Base-by-base conservation (phyloP, 1,140 invertebrate genomes). In the Heliothis subflexa region DNA sequence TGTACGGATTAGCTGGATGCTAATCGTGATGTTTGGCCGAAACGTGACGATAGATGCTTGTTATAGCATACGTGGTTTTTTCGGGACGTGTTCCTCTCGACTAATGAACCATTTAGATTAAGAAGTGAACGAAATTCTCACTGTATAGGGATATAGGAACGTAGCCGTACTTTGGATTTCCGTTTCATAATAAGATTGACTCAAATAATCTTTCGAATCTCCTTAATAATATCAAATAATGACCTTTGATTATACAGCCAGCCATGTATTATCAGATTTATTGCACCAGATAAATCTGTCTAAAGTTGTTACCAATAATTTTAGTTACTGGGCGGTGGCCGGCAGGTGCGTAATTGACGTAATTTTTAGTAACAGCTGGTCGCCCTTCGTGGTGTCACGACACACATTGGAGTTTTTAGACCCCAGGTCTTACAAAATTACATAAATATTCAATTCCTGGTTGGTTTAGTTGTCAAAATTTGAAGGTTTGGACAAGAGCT, bases 331-430 rank as follows among this genome's bases (percentile, higher is more conserved):
- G 76, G 80, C 74, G 49, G 78, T 74, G 62, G 59, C 70, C 62
- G 61, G 21, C 76, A 45, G 70, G 33, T 62, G 73, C 71, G 55
- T 80, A 78, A 84, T 82, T 83, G 79, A 78, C 81, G 72, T 85
- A 83, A 83, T 82, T 81, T 84, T 75, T 76, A 70, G 76, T 50
- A 78, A 52, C 7, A 59, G 61, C 74, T 55, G 57, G 79, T 66
- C 74, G 83, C 75, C 85, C 83, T 83, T 85, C 78, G 78, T 49
- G 79, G 78, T 85, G 59, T 76, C 83, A 86, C 83, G 83, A 80
- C 57, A 72, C 62, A 45, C 72, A 40, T 75, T n/a, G 64, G 16
- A 33, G 5, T 75, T 75, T 64, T 62, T 64, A 16, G n/a, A 45
- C 25, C n/a, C n/a, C n/a, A 45, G 10, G 0, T 59, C 11, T 33